Evolutionary conservation across 2,113 vertebrate species (phyloP), one percentile per base, ranked within the genome.

Genomic region (Blennius ocellaris): DNA sequence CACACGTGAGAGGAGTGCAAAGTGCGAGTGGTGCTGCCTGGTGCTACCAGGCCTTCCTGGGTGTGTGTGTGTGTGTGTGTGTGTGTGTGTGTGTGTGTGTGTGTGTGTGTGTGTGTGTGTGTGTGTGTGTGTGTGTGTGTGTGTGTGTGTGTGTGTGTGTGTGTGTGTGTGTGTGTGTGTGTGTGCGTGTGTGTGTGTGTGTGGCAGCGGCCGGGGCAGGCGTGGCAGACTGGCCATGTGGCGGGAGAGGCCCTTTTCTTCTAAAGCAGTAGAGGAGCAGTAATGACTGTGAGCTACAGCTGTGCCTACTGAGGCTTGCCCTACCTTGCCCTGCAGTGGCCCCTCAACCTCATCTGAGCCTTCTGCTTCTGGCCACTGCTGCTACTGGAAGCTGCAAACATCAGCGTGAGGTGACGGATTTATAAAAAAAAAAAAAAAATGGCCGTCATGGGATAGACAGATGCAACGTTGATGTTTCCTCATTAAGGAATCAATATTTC

Each of bases 211-310:
- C 51, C 60, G 15, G 85, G 74, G 44, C 74, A 68, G 84, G 73
- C 57, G 55, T 82, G 84, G 78, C 84, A 84, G 70, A 54, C 74
- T 51, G 84, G 81, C 87, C 87, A 84, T 83, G 79, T 77, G 81
- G 81, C 75, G 66, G 81, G 78, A 85, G 77, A 38, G 51, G 75
- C 63, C 68, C 83, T 77, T 89, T 90, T 92, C 79, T 89, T 85
- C 87, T 66, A 6, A 88, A 30, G 21, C 82, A 92, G 75, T 16
- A 87, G 88, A 92, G 88, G 76, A 90, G 88, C 84, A 93, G 83
- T 92, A 92, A 93, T 89, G 82, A 88, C 73, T 81, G 44, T 41
- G 73, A 65, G 80, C 78, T 83, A 86, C 88, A 89, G 89, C 90
- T 93, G 89, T 87, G 90, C 81, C 86, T 84, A 87, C 80, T 85